Evolutionary conservation across 1,140 invertebrate species (phyloP), one percentile per base, ranked within the genome.

Genomic region (Paramacrobiotus metropolitanus): DNA sequence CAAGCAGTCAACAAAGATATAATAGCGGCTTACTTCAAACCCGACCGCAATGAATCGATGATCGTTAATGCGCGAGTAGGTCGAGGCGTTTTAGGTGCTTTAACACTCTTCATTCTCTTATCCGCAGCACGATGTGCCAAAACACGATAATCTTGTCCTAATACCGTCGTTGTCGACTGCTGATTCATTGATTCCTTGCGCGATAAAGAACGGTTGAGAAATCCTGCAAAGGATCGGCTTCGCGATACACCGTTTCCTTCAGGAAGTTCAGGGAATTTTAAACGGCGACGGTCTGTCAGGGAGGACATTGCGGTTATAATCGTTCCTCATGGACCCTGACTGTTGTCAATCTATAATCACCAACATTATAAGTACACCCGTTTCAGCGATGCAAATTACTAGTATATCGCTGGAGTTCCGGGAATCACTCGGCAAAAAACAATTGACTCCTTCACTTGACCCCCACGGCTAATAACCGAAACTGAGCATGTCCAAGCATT

Each of bases 81-180:
- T 61, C 72, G 65, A 1, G 73, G 73, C 40, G 71, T 66, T 64
- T 73, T 74, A 45, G 72, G 71, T 15, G 73, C 66, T 65, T 73
- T 75, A 28, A 28, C 48, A 55, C 4, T 20, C 48, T 24, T 15
- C 24, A 55, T 9, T 9, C 48, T 15, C 48, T 55, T 4, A 4
- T 15, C 48, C 15, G 48, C 9, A 4, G 48, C 15, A 24, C 48
- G 48, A 20, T 55, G 48, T 4, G 28, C 28, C 48, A 55, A 28
- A 15, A 55, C 28, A 15, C 48, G 48, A 24, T 55, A 55, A 24
- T 55, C 48, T 24, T 20, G 48, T 28, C 15, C 15, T 20, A 20
- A 9, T 20, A 15, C 34, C 34, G 34, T 55, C 15, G 48, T 20
- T 15, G 48, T n/a, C n/a, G n/a, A n/a, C n/a, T n/a, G n/a, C n/a